These are phyloP conservation scores for Hephaestus fuliginosus DNA, from an alignment of 2,797 vertebrate species.

Conservation along the genomic window DNA sequence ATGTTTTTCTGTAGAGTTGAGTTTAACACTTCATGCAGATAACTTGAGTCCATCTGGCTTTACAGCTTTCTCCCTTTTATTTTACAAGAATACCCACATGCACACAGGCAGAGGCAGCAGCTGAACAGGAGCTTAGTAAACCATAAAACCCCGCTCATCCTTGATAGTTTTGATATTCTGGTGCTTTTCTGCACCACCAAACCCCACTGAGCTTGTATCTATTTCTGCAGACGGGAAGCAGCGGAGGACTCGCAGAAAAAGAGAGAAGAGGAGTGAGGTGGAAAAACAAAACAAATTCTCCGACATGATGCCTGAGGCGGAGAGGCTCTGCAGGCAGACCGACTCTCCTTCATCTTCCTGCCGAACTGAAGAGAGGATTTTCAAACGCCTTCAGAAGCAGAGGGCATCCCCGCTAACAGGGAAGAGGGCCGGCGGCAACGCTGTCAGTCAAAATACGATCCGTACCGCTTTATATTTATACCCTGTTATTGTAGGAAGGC, in stretches of 20 bases:
- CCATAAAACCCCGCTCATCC: conserved; percentile 25
- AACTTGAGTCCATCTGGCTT: conserved; percentile 7
- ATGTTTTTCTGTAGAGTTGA: background rate
- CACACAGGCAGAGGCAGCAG: conserved; percentile 20
- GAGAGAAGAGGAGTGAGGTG: conserved; percentile 40
- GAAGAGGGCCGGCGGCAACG: conserved; percentile 41
- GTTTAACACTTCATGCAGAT: conserved; percentile 6
- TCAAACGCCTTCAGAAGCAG: conserved; percentile 66
- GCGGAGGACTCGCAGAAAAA: conserved; percentile 38
- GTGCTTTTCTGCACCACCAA: conserved; percentile 50
- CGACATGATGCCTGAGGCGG: conserved; percentile 71
- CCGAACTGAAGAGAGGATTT: conserved; percentile 57
- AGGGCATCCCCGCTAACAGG: conserved; percentile 67
- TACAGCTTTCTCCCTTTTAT: background rate
- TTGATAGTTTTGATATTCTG: conserved; percentile 55
- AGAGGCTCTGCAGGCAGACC: conserved; percentile 58
- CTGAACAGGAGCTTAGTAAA: conserved; percentile 25
- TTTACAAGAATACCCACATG: background rate
- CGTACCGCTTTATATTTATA: conserved; percentile 44
- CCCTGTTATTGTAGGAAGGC: conserved; percentile 36
- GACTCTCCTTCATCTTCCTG: conserved; percentile 66
- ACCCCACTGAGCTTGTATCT: conserved; percentile 65
- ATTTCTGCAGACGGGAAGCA: conserved; percentile 67
- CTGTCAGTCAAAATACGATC: conserved; percentile 55
- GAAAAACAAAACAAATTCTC: conserved; percentile 71